These are phyloP conservation scores for Rhegmatorhina hoffmannsi DNA, from an alignment of 2,113 vertebrate species.

Conservation along the genomic window DNA sequence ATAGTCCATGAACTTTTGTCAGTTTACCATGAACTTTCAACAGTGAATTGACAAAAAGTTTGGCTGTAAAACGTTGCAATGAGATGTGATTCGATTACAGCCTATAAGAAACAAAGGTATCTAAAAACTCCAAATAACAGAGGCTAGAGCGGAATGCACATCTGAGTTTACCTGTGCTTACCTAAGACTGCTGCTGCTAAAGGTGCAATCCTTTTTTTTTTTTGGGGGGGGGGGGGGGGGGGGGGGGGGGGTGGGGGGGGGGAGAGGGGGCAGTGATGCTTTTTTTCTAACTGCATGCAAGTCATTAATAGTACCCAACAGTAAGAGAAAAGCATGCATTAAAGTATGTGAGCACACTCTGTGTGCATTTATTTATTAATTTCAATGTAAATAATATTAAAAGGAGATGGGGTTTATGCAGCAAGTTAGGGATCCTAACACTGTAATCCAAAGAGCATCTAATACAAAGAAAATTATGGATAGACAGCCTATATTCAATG, in stretches of 20 bases:
- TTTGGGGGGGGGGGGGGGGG: too few species aligned
- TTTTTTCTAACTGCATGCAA: neutral
- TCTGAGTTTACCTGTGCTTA: neutral
- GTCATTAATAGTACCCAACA: neutral
- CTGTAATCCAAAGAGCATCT: neutral
- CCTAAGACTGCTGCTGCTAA: neutral
- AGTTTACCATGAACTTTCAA: neutral
- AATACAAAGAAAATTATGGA: neutral
- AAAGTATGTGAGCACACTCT: neutral
- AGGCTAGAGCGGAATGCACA: neutral
- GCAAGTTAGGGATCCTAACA: neutral
- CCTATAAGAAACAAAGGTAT: neutral
- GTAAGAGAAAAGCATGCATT: neutral
- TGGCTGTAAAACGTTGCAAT: neutral
- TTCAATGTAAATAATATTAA: neutral
- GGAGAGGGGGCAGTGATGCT: accelerated
- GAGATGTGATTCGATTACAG: neutral
- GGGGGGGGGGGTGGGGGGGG: too few species aligned
- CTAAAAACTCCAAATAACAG: neutral
- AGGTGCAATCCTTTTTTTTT: accelerated
- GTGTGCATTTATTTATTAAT: neutral
- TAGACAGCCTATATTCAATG: neutral
- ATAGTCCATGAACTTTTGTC: neutral
- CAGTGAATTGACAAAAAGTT: neutral
- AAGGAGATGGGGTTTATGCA: neutral